These are phyloP conservation scores for Ochlodes sylvanus DNA, from an alignment of 2,888 invertebrate genomes.

Conservation along the genomic window DNA sequence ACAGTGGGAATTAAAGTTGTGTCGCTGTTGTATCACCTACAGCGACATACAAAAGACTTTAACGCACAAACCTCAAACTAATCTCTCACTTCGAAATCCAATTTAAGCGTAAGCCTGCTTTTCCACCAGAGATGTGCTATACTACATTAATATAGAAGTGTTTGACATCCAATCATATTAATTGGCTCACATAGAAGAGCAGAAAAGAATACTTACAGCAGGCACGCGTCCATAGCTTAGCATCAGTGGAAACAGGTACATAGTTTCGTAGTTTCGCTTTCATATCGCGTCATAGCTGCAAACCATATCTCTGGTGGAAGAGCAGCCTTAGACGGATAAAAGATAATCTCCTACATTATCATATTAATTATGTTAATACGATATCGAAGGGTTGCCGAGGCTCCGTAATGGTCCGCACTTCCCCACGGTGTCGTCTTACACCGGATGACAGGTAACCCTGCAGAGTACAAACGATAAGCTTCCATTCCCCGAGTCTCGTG, in stretches of 20 bases:
- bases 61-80: constrained; percentile 51
- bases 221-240: no score
- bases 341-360: constrained; percentile 36
- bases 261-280: no score
- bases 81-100: constrained; percentile 1
- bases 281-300: no score
- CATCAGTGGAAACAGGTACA: no score
- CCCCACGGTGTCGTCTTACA: constrained; percentile 81
- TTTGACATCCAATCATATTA: no score
- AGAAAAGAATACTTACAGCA: no score
- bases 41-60: constrained; percentile 59
- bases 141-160: no score
- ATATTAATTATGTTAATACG: constrained; percentile 51
- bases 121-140: no score
- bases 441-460: constrained; percentile 76
- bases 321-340: constrained; percentile 13
- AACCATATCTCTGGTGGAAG: no score
- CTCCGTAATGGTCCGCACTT: constrained; percentile 63
- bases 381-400: constrained; percentile 55
- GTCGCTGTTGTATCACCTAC: neutral
- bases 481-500: constrained; percentile 35
- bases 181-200: no score
- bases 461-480: constrained; percentile 59
- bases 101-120: constrained; percentile 11
- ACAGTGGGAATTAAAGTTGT: neutral